Evolutionary conservation across 1,140 invertebrate species (phyloP).

Genomic region (Drosophila lacertosa): DNA sequence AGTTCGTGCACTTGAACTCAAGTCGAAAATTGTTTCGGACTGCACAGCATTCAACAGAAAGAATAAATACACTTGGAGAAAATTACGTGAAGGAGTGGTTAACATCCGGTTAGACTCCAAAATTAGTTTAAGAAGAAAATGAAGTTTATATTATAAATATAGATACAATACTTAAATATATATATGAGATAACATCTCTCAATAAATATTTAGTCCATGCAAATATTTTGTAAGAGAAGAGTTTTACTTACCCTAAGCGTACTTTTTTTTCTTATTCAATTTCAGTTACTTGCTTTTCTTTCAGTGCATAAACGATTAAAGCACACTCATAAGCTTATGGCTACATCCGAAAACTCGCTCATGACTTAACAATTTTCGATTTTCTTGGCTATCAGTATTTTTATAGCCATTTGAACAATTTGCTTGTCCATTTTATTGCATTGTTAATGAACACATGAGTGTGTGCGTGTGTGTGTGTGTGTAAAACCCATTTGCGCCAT

Average conservation of each 20-base stretch:
- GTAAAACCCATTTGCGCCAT: constrained; percentile 17
- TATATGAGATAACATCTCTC: too few species aligned
- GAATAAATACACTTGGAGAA: constrained; percentile 9
- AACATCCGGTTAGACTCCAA: too few species aligned
- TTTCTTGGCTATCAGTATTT: background rate
- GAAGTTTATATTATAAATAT: too few species aligned
- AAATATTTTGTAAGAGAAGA: too few species aligned
- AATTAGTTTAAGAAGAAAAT: too few species aligned
- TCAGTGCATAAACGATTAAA: background rate
- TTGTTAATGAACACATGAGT: too few species aligned
- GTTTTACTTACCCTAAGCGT: too few species aligned
- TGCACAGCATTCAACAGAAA: constrained; percentile 20
- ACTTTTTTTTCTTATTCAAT: too few species aligned
- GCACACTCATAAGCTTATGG: background rate
- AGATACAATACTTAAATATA: too few species aligned
- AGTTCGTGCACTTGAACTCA: constrained; percentile 65
- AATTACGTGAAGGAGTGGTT: too few species aligned
- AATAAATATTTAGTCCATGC: too few species aligned
- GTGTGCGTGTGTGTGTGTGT: constrained; percentile 17
- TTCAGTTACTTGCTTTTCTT: too few species aligned
- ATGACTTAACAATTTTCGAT: constrained; percentile 24
- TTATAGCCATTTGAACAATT: constrained; percentile 23
- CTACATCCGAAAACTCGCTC: constrained; percentile 7
- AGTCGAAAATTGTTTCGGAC: constrained; percentile 45
- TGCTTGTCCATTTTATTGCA: constrained; percentile 19